These are phyloP conservation scores for Oreochromis spilurus DNA, from an alignment of 2,113 vertebrate species.

Conservation along the genomic window DNA sequence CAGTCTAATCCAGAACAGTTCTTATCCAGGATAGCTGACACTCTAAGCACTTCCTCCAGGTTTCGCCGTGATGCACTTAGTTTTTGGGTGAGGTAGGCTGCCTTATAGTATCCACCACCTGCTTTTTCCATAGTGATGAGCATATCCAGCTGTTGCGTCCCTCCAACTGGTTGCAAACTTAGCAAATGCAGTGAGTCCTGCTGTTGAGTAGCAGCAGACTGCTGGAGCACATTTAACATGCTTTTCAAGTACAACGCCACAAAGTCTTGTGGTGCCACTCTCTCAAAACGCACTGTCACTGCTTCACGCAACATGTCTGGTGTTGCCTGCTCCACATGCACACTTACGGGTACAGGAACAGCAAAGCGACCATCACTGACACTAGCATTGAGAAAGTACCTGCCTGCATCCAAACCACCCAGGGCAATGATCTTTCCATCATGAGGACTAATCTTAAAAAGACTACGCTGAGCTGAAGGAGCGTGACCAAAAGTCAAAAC, in stretches of 20 bases:
- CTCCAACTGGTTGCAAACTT: conserved; percentile 88
- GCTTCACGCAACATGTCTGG: conserved; percentile 87
- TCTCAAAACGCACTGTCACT: conserved; percentile 91
- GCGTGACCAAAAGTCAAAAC: conserved; percentile 85
- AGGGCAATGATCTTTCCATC: conserved; percentile 94
- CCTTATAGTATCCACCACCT: conserved; percentile 83
- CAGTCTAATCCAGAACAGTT: conserved; percentile 95
- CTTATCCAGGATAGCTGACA: conserved; percentile 91
- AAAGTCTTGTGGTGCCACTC: conserved; percentile 87
- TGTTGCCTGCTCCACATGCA: conserved; percentile 86
- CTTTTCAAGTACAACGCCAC: conserved; percentile 85
- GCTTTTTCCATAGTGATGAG: conserved; percentile 85
- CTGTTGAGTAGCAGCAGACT: conserved; percentile 79
- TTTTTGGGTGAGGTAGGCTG: conserved; percentile 93
- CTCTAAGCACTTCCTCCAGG: conserved; percentile 87
- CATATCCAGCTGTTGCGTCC: conserved; percentile 90
- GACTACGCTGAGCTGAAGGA: conserved; percentile 84
- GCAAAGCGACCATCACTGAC: conserved; percentile 93
- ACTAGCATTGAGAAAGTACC: conserved; percentile 86
- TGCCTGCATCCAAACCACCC: conserved; percentile 87
- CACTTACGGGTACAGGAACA: conserved; percentile 84
- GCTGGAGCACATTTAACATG: conserved; percentile 80
- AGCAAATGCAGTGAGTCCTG: conserved; percentile 87
- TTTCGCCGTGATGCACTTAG: conserved; percentile 83
- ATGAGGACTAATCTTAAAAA: conserved; percentile 90